A percentile compares a stretch with the other conserved stretches of the same genome.
Conservation (phyloP, 2,113 vertebrate genomes). For the Rhea americana region DNA sequence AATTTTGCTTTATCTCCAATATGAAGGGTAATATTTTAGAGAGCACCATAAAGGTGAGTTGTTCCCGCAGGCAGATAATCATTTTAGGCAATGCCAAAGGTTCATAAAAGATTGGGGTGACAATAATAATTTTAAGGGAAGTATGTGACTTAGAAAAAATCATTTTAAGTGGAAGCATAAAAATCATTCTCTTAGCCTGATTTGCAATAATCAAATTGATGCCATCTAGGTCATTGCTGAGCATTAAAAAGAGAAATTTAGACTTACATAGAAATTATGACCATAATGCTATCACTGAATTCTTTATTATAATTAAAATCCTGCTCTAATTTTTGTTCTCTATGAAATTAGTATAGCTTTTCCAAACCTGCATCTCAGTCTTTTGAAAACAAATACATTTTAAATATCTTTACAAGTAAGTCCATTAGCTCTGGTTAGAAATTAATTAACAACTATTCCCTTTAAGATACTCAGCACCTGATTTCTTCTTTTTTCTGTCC, state of each 20-base stretch:
- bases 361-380: not conserved
- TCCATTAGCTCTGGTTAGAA: not conserved
- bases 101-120: not conserved
- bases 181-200: conserved; percentile 12
- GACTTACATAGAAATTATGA: not conserved
- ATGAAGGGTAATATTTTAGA: not conserved
- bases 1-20: conserved; percentile 3
- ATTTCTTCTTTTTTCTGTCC: not conserved
- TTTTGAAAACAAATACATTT: not conserved
- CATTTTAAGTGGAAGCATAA: conserved; percentile 10
- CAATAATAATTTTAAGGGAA: conserved; percentile 17
- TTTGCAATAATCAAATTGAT: conserved; percentile 35
- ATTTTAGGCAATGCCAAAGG: conserved; percentile 35
- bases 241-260: conserved; percentile 17
- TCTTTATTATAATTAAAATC: conserved; percentile 11
- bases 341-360: not conserved
- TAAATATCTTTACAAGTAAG: not conserved
- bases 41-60: conserved; percentile 24
- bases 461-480: not conserved
- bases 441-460: not conserved
- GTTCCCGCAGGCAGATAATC: not conserved
- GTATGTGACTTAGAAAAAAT: not conserved
- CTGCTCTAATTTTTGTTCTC: not conserved
- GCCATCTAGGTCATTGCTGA: conserved; percentile 51
- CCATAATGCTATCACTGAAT: not conserved